Conservation (phyloP, 2,113 vertebrate species). For the Laticauda colubrina region DNA sequence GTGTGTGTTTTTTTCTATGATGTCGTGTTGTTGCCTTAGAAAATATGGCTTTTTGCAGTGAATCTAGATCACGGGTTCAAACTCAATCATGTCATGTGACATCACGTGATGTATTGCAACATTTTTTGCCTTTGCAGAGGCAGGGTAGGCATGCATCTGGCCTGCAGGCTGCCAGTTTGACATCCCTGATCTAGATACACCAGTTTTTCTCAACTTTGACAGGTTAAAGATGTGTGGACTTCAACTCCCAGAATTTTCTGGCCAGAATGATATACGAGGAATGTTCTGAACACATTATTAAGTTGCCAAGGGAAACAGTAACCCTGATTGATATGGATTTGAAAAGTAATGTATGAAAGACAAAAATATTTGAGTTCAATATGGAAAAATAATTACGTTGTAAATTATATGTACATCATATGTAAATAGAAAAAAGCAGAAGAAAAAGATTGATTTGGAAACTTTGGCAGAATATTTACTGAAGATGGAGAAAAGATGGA, state of each 20-base stretch:
- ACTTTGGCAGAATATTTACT: neutral
- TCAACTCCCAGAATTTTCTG: neutral
- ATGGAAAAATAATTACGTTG: neutral
- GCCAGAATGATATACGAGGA: neutral
- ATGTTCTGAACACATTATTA: neutral
- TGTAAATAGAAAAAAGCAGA: neutral
- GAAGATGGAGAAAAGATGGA: neutral
- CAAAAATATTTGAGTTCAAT: neutral
- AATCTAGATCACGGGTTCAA: neutral
- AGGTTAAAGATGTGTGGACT: neutral
- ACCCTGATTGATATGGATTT: neutral
- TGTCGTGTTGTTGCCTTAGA: neutral
- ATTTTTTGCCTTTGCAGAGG: too few relatives aligned
- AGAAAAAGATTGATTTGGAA: neutral
- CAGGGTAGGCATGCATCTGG: too few relatives aligned
- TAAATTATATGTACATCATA: neutral
- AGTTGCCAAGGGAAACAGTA: neutral
- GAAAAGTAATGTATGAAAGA: neutral
- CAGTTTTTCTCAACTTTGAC: neutral
- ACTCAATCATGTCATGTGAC: too few relatives aligned
- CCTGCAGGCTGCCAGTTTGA: too few relatives aligned
- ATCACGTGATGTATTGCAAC: too few relatives aligned
- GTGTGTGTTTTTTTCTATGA: neutral
- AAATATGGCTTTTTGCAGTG: neutral
- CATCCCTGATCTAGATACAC: neutral